Evolutionary conservation across 2,113 vertebrate genomes (phyloP), one percentile per base, ranked within the genome.

Genomic region (Apteryx owenii): DNA sequence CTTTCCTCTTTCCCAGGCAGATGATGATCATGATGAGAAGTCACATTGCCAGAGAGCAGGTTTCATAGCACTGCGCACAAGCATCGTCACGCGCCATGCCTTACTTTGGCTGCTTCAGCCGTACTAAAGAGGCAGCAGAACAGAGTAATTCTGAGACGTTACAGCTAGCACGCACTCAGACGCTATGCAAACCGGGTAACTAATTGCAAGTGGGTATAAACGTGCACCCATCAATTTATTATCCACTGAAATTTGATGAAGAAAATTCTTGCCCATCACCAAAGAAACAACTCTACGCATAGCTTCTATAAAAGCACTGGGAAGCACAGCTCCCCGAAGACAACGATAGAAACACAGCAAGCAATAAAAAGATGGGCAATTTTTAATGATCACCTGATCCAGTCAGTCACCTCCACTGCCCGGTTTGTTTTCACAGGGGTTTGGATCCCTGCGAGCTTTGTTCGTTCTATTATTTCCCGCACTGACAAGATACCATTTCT

Each of bases 61-160:
- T 29, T 70, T 46, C 10, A 60, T 8, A 5, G 7, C 1, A 2
- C 80, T 11, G 38, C 68, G 25, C 28, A 31, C 76, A 84, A 48
- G 83, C 61, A 42, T 44, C 4, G 14, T 31, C 78, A 31, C 0
- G 9, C 12, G 56, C 31, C 28, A 2, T 4, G 15, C 1, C 8
- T 6, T 48, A 25, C 83, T 71, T 46, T 71, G 65, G 61, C 69
- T 20, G 2, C 61, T 68, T 44, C 15, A 54, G 85, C 14, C 2
- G 1, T 20, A 2, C 17, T 80, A 66, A 29, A 50, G 28, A 19
- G 61, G 6, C 50, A 84, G 53, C 25, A n/a, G 26, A 64, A 19
- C 5, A 21, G 54, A 36, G 26, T 29, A 33, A 21, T 31, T 31
- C 18, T 23, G 6, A 36, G 53, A 54, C 6, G 2, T 80, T 21